Conservation (phyloP, 2,113 vertebrate species). For the Aix galericulata region DNA sequence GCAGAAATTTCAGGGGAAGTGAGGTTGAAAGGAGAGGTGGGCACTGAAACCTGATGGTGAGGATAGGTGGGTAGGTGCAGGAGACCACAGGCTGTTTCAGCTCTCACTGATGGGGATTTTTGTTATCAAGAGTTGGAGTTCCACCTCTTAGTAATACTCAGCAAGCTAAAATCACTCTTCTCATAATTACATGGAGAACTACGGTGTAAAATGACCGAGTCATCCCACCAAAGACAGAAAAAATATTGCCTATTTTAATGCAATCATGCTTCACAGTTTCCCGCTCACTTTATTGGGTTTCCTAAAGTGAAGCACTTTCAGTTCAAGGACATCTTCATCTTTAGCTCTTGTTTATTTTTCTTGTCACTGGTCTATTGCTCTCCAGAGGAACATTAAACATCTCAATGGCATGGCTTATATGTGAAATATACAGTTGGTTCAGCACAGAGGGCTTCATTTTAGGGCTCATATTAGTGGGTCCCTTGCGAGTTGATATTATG, state of each 20-base stretch:
- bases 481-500: slow-evolving; percentile 56
- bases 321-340: slow-evolving; percentile 71
- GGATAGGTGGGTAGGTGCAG: not conserved
- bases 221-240: not conserved
- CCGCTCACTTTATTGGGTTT: slow-evolving; percentile 43
- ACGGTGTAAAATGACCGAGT: not conserved
- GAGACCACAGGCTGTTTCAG: not conserved
- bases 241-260: slow-evolving; percentile 47
- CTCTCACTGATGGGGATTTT: not conserved
- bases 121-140: not conserved
- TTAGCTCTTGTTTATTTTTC: slow-evolving; percentile 72
- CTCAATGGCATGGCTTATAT: slow-evolving; percentile 45
- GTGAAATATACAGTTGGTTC: slow-evolving; percentile 62
- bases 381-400: slow-evolving; percentile 62
- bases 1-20: not conserved
- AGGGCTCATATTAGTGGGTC: slow-evolving; percentile 55
- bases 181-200: not conserved
- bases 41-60: not conserved
- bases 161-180: not conserved
- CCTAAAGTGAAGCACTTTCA: slow-evolving; percentile 58
- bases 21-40: not conserved
- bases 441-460: slow-evolving; percentile 62
- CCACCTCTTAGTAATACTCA: not conserved
- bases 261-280: slow-evolving; percentile 43
- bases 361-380: slow-evolving; percentile 70